These are phyloP conservation scores for Lutraria rhynchaena DNA, from an alignment of 1,140 invertebrate genomes.

Conservation along the genomic window DNA sequence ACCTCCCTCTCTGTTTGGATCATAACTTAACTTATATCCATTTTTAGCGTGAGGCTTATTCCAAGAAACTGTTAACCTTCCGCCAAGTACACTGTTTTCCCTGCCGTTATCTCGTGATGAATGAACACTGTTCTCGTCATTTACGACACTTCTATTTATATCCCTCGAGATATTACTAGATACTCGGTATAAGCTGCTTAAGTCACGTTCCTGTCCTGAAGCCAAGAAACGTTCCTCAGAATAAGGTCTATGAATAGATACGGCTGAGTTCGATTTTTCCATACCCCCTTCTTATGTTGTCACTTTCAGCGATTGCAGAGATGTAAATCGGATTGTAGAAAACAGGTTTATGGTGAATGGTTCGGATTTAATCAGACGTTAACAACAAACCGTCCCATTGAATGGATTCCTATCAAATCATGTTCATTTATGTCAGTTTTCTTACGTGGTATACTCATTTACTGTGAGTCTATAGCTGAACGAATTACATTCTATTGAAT, in stretches of 20 bases:
- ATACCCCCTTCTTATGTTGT: background rate
- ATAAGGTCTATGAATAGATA: conserved; percentile 9
- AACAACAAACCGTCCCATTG: too few relatives aligned
- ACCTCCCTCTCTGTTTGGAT: conserved; percentile 32
- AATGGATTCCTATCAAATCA: too few relatives aligned
- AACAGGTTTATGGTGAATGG: too few relatives aligned
- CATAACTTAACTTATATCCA: conserved; percentile 45
- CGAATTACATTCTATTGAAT: too few relatives aligned
- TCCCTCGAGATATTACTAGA: conserved; percentile 13
- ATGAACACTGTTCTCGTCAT: background rate
- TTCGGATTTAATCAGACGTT: too few relatives aligned
- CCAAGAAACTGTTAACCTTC: too few relatives aligned
- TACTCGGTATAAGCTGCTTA: conserved; percentile 5
- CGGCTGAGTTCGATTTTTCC: conserved; percentile 35
- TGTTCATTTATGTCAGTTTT: too few relatives aligned
- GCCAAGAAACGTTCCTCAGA: background rate
- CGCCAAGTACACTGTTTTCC: too few relatives aligned
- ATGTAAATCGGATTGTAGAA: too few relatives aligned
- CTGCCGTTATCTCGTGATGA: background rate
- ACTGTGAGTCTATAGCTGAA: too few relatives aligned
- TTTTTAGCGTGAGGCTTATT: background rate
- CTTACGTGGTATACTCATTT: too few relatives aligned
- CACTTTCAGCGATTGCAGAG: too few relatives aligned
- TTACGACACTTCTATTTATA: background rate
- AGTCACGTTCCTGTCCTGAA: background rate